Base-by-base conservation (phyloP, 1,140 invertebrate species). In the Calephelis nemesis region DNA sequence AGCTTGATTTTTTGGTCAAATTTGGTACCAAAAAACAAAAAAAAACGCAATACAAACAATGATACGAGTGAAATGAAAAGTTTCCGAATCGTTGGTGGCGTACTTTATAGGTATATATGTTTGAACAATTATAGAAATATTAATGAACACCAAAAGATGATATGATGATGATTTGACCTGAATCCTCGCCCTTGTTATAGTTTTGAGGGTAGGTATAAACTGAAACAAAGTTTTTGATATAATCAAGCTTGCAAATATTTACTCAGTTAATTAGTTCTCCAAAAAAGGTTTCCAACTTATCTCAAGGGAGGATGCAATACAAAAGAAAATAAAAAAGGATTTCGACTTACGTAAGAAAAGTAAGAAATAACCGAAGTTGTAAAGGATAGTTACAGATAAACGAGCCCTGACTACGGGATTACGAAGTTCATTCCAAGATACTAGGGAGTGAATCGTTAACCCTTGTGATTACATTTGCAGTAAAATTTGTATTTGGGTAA, bases 241-340 rank as follows among this genome's bases (percentile, higher is more conserved):
- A 30, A 58, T 0, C 10, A 5, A 7, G 11, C 52, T 39, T 12
- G 7, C 5, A 58, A 58, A 39, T 39, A 11, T 12, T 39, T 12
- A 5, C 6, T 30, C 12, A 60, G 30, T 60, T 60, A 60, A 60
- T 60, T 60, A 40, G n/a, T 60, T 60, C 39, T 7, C 30, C 30
- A 39, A 13, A 58, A 39, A 58, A 58, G 52, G 52, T 58, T 58
- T 19, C 12, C 12, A 40, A 60, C 6, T 39, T 39, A 12, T 60
- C 54, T 39, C 54, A 12, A 60, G 54, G 39, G 58, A 60, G 39
- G 7, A 40, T 40, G n/a, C 58, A 60, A 60, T 60, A 60, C 19
- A 60, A 40, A 60, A 40, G n/a, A 30, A 60, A 60, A 60, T 60
- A 60, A 60, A 60, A 60, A 60, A 60, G 58, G 58, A 60, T 60